Evolutionary conservation across 2,888 invertebrate species (phyloP).

Genomic region (Platerodrilus igneus): DNA sequence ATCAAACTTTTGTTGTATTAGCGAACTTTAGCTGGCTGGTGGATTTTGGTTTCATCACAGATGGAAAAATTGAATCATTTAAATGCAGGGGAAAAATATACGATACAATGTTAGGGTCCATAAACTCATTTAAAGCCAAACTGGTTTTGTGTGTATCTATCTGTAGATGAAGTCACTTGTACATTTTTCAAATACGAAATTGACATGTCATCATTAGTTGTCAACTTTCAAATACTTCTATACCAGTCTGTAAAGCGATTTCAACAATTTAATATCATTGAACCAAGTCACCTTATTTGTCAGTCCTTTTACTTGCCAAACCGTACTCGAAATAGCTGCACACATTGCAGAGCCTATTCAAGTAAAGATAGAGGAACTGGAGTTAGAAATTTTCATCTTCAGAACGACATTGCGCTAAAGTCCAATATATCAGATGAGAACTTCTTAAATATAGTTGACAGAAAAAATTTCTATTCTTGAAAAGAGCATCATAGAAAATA

Average conservation of each 20-base stretch:
- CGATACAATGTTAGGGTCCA: slow-evolving; percentile 20
- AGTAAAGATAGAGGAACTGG: slow-evolving; percentile 4
- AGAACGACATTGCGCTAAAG: no score
- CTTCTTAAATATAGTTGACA: no score
- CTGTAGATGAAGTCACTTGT: slow-evolving; percentile 3
- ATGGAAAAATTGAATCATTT: slow-evolving; percentile 25
- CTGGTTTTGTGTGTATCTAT: slow-evolving; percentile 19
- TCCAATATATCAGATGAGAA: no score
- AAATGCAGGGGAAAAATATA: no score
- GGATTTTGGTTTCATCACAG: slow-evolving; percentile 25
- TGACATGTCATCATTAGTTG: slow-evolving; percentile 8
- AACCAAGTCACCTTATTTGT: no score
- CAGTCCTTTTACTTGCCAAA: slow-evolving; percentile 11
- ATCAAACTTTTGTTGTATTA: no score
- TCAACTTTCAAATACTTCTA: background rate
- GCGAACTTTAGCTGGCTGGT: no score
- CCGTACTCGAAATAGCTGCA: no score
- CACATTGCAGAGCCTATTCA: slow-evolving; percentile 5
- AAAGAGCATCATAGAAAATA: no score
- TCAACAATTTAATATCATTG: slow-evolving; percentile 8
- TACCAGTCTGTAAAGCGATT: slow-evolving; percentile 8
- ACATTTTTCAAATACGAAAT: no score
- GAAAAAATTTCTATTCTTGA: no score
- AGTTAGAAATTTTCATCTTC: slow-evolving; percentile 9
- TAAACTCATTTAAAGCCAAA: slow-evolving; percentile 25